Percentiles rank a stretch among this genome's conserved stretches.
These are phyloP conservation scores for Coturnix japonica DNA, from an alignment of 2,113 vertebrate genomes.

Conservation along the genomic window DNA sequence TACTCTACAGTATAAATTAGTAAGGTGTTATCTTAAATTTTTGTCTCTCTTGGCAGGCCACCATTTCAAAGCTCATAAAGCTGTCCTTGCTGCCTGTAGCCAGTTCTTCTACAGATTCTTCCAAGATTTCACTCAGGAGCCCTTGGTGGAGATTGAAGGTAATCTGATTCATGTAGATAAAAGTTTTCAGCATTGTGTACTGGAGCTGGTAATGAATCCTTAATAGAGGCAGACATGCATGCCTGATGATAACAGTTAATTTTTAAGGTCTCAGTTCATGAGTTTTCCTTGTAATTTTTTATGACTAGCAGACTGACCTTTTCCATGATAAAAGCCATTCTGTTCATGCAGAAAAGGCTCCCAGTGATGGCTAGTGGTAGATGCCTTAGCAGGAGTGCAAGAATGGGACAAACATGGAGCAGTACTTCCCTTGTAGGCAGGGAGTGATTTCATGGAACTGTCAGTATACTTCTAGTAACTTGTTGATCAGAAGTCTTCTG, in stretches of 20 bases:
- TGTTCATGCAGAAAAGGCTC: not conserved
- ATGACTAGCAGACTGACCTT: not conserved
- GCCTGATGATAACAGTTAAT: not conserved
- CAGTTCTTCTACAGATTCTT: constrained; percentile 99
- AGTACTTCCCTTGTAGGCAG: not conserved
- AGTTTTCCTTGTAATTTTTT: not conserved
- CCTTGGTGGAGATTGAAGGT: constrained; percentile 98
- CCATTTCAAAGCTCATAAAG: constrained; percentile 98
- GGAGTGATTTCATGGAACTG: not conserved
- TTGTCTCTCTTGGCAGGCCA: constrained; percentile 80
- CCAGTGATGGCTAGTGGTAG: not conserved
- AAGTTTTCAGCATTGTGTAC: not conserved
- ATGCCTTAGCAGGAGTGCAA: not conserved
- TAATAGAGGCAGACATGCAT: rapidly evolving
- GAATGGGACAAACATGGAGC: not conserved
- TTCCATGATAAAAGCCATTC: not conserved
- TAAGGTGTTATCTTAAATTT: not conserved
- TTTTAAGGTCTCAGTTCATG: not conserved
- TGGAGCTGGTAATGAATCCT: not conserved
- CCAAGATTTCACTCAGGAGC: constrained; percentile 96
- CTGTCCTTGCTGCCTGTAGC: constrained; percentile 97
- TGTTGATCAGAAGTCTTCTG: not conserved
- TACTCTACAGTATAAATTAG: not conserved
- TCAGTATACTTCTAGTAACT: not conserved
- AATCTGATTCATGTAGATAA: not conserved